phyloP scores from a whole-genome alignment of 2,888 invertebrate genomes.

The Silvanus unidentatus region DNA sequence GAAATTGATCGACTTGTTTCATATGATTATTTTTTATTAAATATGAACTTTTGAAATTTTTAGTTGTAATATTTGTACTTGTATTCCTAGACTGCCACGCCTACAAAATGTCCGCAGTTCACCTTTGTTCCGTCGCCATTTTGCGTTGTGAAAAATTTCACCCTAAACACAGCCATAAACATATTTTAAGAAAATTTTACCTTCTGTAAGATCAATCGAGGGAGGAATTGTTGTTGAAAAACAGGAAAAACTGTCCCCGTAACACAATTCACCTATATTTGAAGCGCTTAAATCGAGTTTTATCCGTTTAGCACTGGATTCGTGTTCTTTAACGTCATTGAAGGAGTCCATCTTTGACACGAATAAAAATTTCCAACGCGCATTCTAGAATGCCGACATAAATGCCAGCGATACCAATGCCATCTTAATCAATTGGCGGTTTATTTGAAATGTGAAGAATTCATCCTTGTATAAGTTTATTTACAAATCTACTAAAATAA shows the following conservation, averaged over 20 bases:
- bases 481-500: too few relatives aligned
- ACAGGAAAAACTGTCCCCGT: slow-evolving; percentile 38
- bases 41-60: slow-evolving; percentile 2
- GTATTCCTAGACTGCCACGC: slow-evolving; percentile 36
- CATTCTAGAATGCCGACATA: too few relatives aligned
- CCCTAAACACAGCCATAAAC: slow-evolving; percentile 37
- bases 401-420: too few relatives aligned
- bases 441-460: too few relatives aligned
- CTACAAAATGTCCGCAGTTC: slow-evolving; percentile 45
- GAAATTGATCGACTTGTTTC: slow-evolving; percentile 4
- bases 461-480: too few relatives aligned
- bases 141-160: slow-evolving; percentile 38
- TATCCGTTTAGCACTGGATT: slow-evolving; percentile 44
- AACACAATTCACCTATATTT: slow-evolving; percentile 41
- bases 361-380: slow-evolving; percentile 33
- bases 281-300: slow-evolving; percentile 41
- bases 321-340: slow-evolving; percentile 45
- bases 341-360: slow-evolving; percentile 48
- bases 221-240: slow-evolving; percentile 37
- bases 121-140: slow-evolving; percentile 44
- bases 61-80: slow-evolving; percentile 15
- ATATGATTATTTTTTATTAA: slow-evolving; percentile 15
- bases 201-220: slow-evolving; percentile 43
- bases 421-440: too few relatives aligned
- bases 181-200: slow-evolving; percentile 37